phyloP scores from a whole-genome alignment of 2,797 vertebrate species.

The Alauda arvensis region DNA sequence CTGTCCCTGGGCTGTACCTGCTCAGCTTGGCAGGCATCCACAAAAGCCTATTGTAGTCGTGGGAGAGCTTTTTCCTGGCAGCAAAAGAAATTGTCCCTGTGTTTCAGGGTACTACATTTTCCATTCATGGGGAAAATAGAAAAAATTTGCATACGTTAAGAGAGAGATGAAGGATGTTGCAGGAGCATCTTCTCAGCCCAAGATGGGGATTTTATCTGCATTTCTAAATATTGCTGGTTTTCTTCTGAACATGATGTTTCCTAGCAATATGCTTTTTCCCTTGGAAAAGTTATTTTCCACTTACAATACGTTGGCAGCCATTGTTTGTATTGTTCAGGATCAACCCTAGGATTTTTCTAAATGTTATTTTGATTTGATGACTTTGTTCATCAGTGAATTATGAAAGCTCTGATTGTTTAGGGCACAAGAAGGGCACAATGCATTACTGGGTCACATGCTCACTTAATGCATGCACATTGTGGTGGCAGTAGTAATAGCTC shows the following conservation, averaged over 20 bases:
- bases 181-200: neutral
- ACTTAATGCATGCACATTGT: conserved; percentile 39
- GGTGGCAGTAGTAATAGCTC: conserved; percentile 58
- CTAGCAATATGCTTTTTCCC: neutral
- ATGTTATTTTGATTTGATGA: conserved; percentile 64
- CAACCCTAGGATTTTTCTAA: conserved; percentile 47
- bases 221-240: neutral
- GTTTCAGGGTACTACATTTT: neutral
- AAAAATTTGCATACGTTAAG: neutral
- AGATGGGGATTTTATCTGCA: neutral
- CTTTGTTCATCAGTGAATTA: conserved; percentile 63
- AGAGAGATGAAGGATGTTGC: neutral
- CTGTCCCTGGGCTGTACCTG: neutral
- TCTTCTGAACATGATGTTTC: neutral
- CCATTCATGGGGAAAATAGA: neutral
- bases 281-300: conserved; percentile 23
- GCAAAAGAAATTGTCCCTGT: neutral
- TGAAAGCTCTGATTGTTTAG: conserved; percentile 58
- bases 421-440: conserved; percentile 30
- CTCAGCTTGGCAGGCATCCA: neutral
- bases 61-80: neutral
- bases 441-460: conserved; percentile 10
- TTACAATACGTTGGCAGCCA: conserved; percentile 13
- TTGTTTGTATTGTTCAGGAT: conserved; percentile 53
- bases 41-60: neutral